These are phyloP conservation scores for Anarhynchus alexandrinus DNA, from an alignment of 2,113 vertebrate genomes.

Conservation along the genomic window DNA sequence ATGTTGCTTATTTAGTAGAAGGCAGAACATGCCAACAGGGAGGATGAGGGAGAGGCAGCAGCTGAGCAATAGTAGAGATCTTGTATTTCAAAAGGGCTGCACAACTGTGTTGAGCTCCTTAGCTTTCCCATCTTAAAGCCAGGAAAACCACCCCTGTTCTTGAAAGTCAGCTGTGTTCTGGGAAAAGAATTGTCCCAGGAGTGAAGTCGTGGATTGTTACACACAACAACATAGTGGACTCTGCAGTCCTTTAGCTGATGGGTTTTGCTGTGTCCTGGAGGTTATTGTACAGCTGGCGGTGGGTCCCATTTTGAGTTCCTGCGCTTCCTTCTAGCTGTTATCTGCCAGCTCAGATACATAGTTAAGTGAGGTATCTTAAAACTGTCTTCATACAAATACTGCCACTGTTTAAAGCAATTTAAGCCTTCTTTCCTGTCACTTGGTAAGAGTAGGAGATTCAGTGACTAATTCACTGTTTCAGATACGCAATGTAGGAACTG, in stretches of 20 bases:
- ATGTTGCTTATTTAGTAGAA: not conserved
- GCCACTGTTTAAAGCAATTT: not conserved
- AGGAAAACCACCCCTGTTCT: not conserved
- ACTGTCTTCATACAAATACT: not conserved
- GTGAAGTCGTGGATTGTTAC: not conserved
- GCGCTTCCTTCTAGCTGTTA: not conserved
- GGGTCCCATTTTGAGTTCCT: not conserved
- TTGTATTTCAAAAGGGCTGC: not conserved
- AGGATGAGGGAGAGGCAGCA: not conserved
- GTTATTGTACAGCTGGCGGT: not conserved
- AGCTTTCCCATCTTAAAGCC: not conserved
- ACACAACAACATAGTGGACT: not conserved
- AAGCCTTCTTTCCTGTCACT: not conserved
- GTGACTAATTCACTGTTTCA: slow-evolving; percentile 38
- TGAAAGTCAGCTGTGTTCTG: not conserved
- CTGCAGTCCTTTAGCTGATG: not conserved
- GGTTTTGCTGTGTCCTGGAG: not conserved
- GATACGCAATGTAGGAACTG: slow-evolving; percentile 84
- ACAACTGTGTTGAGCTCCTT: not conserved
- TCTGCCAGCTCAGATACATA: not conserved
- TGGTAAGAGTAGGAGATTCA: not conserved
- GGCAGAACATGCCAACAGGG: not conserved
- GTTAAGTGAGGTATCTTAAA: not conserved
- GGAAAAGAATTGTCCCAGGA: not conserved
- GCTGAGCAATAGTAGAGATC: not conserved